Evolutionary conservation across 2,113 vertebrate species (phyloP).

Genomic region (Bambusicola thoracicus): DNA sequence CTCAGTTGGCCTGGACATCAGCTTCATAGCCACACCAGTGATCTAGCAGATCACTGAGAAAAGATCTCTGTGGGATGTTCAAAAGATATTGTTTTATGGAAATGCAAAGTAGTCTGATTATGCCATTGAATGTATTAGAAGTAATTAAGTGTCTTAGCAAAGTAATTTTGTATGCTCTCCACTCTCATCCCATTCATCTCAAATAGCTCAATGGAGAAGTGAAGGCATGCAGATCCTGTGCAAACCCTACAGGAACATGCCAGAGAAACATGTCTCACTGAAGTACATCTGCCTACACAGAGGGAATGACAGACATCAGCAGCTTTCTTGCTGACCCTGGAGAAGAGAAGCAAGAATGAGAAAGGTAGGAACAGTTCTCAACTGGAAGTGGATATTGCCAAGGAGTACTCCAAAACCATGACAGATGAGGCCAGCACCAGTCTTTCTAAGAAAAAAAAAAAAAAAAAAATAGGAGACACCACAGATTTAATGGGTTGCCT

Average conservation of each 20-base stretch:
- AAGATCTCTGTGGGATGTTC: neutral
- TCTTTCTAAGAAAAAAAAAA: neutral
- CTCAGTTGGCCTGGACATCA: neutral
- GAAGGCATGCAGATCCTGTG: neutral
- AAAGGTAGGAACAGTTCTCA: neutral
- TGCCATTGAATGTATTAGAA: neutral
- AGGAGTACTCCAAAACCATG: neutral
- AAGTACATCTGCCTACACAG: neutral
- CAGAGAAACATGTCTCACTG: neutral
- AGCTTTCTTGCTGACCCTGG: neutral
- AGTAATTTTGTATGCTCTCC: neutral
- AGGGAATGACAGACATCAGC: neutral
- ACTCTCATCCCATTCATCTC: neutral
- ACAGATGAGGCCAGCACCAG: neutral
- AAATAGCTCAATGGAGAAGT: neutral
- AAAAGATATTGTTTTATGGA: neutral
- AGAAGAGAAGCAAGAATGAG: neutral
- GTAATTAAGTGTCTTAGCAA: neutral
- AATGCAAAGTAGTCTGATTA: neutral
- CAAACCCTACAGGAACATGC: neutral
- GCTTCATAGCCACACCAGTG: neutral
- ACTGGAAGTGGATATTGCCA: rapidly evolving
- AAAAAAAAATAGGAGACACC: neutral
- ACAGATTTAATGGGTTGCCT: neutral
- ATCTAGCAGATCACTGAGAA: neutral